Base-by-base conservation (phyloP, 2,797 vertebrate species). In the Eulemur rubriventer region DNA sequence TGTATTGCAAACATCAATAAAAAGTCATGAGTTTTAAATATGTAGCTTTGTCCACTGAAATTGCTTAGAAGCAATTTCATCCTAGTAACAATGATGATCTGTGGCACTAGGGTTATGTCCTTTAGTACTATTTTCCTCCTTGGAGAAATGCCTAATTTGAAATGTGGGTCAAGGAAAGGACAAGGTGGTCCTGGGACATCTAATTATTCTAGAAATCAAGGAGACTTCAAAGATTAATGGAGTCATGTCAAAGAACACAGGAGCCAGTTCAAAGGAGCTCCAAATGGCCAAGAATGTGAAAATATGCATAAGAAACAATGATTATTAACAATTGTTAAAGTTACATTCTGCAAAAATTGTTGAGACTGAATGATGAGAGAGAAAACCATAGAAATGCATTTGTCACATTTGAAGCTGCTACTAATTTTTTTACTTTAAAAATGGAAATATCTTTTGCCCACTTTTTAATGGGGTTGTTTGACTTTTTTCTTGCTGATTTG, bases 191-290 rank as follows among this genome's bases (percentile, higher is more conserved):
- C 43, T 50, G 35, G 59, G 48, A 82, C 26, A 50, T 78, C 41
- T 93, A 81, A 95, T 97, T 95, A 91, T 79, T 13, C 38, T 24
- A 72, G n/a, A 93, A 91, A 93, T 89, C 13, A 85, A 85, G 35
- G 35, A 48, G 35, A 18, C 50, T 95, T 92, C 14, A 41, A 92
- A 95, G 83, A 92, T 95, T 91, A 94, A 87, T 89, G 41, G 61
- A 93, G 57, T 86, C 24, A 26, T 89, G 69, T 95, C 76, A 96
- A 86, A 88, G 50, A 88, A 73, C 63, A 79, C 4, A 46, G 38
- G 13, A 81, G 22, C n/a, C 63, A 75, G 9, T 26, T 93, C 33
- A 86, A 17, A 92, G 79, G 83, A 78, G 26, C n/a, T 95, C 26
- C 26, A 86, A 96, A 11, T 80, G 59, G 57, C 50, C 61, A 69